Base-by-base conservation (phyloP, 2,888 invertebrate species). In the Chloromyia formosa region DNA sequence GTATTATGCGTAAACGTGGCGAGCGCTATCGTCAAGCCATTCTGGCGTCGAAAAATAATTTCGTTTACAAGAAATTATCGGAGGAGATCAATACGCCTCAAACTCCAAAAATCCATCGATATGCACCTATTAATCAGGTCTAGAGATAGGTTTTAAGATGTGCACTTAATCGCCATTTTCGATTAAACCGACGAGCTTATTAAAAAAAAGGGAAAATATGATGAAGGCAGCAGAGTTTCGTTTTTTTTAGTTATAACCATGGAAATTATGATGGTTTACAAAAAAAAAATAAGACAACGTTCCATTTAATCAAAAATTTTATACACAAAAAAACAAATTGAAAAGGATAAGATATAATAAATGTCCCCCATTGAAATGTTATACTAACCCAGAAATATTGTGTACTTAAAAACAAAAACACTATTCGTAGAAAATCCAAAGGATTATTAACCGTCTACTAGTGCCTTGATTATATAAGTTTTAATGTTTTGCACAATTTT, bases 21-120 rank as follows among this genome's bases (percentile, higher is more conserved):
- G 86, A 86, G 78, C 86, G 89, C 77, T 85, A 85, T 77, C 84
- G 84, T 73, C 85, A 85, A 83, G 85, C 85, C 10, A 77, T 86
- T 49, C 74, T 86, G 76, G 84, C 84, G 74, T 82, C 84, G 3
- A 86, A 85, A 79, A 85, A 86, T 77, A 84, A 85, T 42, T 88
- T 93, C 76, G 92, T 94, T 20, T 94, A 93, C 85, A 92, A 92
- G 81, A 93, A 92, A 78, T 86, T 94, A 73, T 92, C 93, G 12
- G 93, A 93, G 83, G 93, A 94, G 79, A 89, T 93, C 22, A 35
- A 16, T 12, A 49, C 42, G 12, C 74, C 74, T 5, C 86, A 89
- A 81, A 90, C 91, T 80, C 92, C 93, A 66, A 92, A 90, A 83
- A 86, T 90, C 77, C 90, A 87, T 85, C 89, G 90, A 83, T 90